A percentile compares a stretch with the other conserved stretches of the same genome.
Evolutionary conservation across 2,113 vertebrate species (phyloP).

Genomic region (Otis tarda): DNA sequence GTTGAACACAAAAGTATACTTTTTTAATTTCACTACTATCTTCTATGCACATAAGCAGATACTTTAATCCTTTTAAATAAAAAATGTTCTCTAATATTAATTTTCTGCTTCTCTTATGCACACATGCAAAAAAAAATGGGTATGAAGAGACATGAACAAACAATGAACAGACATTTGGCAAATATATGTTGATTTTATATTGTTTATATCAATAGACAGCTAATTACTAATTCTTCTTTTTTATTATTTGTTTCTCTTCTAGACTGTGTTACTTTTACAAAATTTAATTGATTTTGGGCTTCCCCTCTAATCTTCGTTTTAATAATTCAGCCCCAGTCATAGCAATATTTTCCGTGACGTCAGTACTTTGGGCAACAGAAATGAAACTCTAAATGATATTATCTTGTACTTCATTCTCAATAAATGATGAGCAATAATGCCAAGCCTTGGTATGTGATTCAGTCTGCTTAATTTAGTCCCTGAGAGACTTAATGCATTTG

Average conservation of each 20-base stretch:
- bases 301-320: not conserved
- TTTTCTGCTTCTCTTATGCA: not conserved
- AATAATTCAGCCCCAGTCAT: not conserved
- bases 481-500: not conserved
- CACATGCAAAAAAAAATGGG: fast-evolving
- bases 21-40: not conserved
- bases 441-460: not conserved
- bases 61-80: not conserved
- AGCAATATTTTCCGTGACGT: not conserved
- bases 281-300: not conserved
- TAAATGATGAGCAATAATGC: not conserved
- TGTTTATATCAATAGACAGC: not conserved
- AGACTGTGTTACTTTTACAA: not conserved
- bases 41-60: not conserved
- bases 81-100: not conserved
- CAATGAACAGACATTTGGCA: not conserved
- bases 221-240: not conserved
- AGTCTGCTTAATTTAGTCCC: not conserved
- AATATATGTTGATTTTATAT: not conserved
- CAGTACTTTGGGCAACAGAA: not conserved
- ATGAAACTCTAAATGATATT: not conserved
- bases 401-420: not conserved
- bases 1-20: not conserved
- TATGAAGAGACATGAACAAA: not conserved
- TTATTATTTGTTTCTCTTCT: not conserved